A percentile compares a stretch with the other conserved stretches of the same genome.
These are phyloP conservation scores for Nephrocerus scutellatus DNA, from an alignment of 2,888 invertebrate genomes.

Conservation along the genomic window DNA sequence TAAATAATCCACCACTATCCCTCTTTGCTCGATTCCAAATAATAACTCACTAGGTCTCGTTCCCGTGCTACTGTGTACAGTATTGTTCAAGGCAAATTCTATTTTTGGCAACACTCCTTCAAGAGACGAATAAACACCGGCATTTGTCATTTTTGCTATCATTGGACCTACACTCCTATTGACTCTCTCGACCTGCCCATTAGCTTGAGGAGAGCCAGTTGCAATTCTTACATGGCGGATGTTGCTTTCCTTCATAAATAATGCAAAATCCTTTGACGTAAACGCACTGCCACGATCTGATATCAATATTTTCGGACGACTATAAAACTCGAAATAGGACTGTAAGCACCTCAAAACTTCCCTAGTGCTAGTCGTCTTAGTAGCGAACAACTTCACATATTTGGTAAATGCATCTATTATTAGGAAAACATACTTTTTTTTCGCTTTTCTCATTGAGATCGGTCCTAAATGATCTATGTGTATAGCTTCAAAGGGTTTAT, in stretches of 20 bases:
- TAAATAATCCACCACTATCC: conserved; percentile 18
- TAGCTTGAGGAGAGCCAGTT: conserved; percentile 6
- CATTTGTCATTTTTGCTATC: conserved; percentile 5
- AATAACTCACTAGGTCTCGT: conserved; percentile 27
- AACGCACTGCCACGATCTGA: conserved; percentile 14
- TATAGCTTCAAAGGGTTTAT: conserved; percentile 23
- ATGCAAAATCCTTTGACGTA: conserved; percentile 9
- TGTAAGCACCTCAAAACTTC: conserved; percentile 4
- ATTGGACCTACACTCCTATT: conserved; percentile 7
- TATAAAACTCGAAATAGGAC: conserved; percentile 9
- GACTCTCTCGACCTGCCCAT: conserved; percentile 14
- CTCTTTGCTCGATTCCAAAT: conserved; percentile 29
- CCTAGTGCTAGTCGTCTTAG: conserved; percentile 3
- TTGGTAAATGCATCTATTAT: conserved; percentile 8
- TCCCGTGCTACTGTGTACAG: conserved; percentile 25
- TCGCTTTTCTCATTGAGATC: conserved; percentile 9
- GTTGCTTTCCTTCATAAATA: conserved; percentile 1
- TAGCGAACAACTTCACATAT: conserved; percentile 20
- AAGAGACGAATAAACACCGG: neutral
- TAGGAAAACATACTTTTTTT: conserved; percentile 11
- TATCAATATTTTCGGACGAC: conserved; percentile 5
- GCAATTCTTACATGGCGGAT: conserved; percentile 3
- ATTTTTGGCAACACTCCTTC: conserved; percentile 8
- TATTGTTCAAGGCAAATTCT: conserved; percentile 29
- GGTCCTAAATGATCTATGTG: conserved; percentile 15